phyloP scores from a whole-genome alignment of 2,888 invertebrate genomes.

The Tromatobia lineatoria region DNA sequence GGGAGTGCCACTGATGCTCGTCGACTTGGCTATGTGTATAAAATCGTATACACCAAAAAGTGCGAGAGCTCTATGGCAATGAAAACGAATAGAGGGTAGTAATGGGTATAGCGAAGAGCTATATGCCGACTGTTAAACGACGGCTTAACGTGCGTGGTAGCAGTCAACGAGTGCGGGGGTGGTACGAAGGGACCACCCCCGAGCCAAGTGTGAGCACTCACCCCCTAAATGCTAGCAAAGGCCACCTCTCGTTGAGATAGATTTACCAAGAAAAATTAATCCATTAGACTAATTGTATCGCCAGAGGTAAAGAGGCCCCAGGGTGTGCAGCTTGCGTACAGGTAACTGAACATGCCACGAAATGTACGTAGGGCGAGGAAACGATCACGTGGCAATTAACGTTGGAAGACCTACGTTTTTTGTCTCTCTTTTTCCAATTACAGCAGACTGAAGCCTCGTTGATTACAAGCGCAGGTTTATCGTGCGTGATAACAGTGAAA shows the following conservation, averaged over 20 bases:
- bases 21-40: conserved; percentile 20
- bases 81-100: neutral
- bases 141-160: conserved; percentile 62
- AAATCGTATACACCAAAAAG: conserved; percentile 31
- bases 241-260: conserved; percentile 60
- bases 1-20: conserved; percentile 52
- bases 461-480: conserved; percentile 50
- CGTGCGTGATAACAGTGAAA: conserved; percentile 53
- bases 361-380: conserved; percentile 20
- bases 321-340: conserved; percentile 15
- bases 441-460: conserved; percentile 1
- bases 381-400: conserved; percentile 58
- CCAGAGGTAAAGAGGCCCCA: conserved; percentile 23
- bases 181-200: conserved; percentile 40
- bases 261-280: conserved; percentile 76
- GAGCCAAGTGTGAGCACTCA: conserved; percentile 44
- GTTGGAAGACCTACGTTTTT: conserved; percentile 15
- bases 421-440: neutral
- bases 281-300: conserved; percentile 82
- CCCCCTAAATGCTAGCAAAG: conserved; percentile 38
- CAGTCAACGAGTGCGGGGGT: conserved; percentile 51
- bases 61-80: neutral
- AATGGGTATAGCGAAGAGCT: neutral
- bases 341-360: conserved; percentile 6
- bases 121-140: conserved; percentile 55